These are phyloP conservation scores for Fringilla coelebs DNA, from an alignment of 2,797 vertebrate species.

Conservation along the genomic window DNA sequence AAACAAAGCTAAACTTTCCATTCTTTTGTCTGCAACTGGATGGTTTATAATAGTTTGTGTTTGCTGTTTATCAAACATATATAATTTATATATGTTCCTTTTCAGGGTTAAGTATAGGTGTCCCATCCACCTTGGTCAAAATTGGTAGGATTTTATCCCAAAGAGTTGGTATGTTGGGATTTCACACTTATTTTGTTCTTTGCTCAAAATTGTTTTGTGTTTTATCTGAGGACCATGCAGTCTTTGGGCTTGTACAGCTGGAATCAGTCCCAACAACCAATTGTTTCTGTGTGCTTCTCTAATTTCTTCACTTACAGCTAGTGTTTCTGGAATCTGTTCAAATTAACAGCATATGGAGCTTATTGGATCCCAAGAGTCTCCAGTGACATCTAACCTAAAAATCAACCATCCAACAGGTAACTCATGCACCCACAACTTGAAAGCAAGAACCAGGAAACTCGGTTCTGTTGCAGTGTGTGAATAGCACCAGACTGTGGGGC, in stretches of 20 bases:
- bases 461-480: not conserved
- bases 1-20: not conserved
- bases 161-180: not conserved
- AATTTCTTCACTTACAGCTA: not conserved
- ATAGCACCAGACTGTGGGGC: constrained; percentile 50
- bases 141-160: not conserved
- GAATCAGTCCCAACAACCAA: not conserved
- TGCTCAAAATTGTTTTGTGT: not conserved
- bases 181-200: not conserved
- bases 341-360: not conserved
- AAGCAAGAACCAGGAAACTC: not conserved
- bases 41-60: not conserved
- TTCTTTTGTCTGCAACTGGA: not conserved
- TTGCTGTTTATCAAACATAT: not conserved
- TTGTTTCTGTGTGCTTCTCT: not conserved
- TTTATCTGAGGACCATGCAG: not conserved
- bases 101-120: not conserved
- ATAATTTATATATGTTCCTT: not conserved
- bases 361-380: not conserved
- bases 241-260: not conserved
- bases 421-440: not conserved
- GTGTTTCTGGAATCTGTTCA: not conserved
- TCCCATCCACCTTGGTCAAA: not conserved
- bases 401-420: not conserved
- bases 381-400: not conserved